phyloP scores from a whole-genome alignment of 2,888 invertebrate species.

The Lasioglossum morio region DNA sequence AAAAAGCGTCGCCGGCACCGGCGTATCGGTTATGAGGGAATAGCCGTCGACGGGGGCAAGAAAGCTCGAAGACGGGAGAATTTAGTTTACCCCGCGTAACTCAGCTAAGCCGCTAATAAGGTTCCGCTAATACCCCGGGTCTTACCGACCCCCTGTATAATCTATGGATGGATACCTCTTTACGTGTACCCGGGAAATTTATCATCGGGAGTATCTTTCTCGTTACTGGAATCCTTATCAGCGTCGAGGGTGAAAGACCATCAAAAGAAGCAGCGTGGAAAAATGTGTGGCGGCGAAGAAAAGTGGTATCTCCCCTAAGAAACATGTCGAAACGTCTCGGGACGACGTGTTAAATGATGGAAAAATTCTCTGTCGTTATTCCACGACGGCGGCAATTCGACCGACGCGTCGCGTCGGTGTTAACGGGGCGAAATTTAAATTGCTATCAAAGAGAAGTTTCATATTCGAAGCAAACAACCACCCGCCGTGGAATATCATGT shows the following conservation, averaged over 20 bases:
- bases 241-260: constrained; percentile 27
- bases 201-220: constrained; percentile 56
- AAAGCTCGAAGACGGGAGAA: constrained; percentile 63
- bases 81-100: constrained; percentile 70
- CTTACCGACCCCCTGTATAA: constrained; percentile 64
- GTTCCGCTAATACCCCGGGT: constrained; percentile 72
- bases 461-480: constrained; percentile 2
- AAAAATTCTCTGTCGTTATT: not conserved
- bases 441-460: not conserved
- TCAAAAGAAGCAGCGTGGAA: constrained; percentile 20
- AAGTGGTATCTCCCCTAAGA: constrained; percentile 2
- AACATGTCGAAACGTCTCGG: not conserved
- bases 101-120: constrained; percentile 75
- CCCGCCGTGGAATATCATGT: not conserved
- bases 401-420: not conserved
- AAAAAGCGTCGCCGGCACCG: constrained; percentile 49
- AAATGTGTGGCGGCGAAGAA: constrained; percentile 22
- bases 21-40: constrained; percentile 60
- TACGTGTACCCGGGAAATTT: constrained; percentile 56
- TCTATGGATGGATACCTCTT: constrained; percentile 62
- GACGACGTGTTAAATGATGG: not conserved
- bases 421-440: not conserved
- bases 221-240: constrained; percentile 58
- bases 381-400: not conserved
- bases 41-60: constrained; percentile 56